Percentiles rank a stretch among this genome's conserved stretches.
These are phyloP conservation scores for Globia sparganii DNA, from an alignment of 2,888 invertebrate genomes.

Conservation along the genomic window DNA sequence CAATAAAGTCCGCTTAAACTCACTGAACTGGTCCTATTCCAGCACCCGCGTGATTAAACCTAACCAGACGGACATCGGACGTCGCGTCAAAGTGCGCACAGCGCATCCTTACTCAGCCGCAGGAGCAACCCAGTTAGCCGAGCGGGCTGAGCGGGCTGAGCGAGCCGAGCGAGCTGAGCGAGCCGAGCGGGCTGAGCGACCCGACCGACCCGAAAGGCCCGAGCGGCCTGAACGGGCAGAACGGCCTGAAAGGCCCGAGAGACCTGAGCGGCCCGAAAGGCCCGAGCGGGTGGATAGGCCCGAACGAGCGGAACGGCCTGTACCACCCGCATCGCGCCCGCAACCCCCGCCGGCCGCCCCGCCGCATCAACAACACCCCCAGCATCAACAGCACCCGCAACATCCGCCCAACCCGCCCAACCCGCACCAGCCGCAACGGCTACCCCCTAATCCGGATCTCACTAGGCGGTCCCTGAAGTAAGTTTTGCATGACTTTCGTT, in stretches of 20 bases:
- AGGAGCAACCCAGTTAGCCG: slow-evolving; percentile 76
- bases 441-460: slow-evolving; percentile 92
- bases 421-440: slow-evolving; percentile 86
- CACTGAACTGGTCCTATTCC: slow-evolving; percentile 75
- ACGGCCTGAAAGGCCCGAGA: slow-evolving; percentile 73
- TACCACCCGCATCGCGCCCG: slow-evolving; percentile 65
- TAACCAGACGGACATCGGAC: slow-evolving; percentile 96
- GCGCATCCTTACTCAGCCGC: slow-evolving; percentile 83
- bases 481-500: slow-evolving; percentile 71
- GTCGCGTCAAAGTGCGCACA: slow-evolving; percentile 94
- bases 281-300: slow-evolving; percentile 71
- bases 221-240: slow-evolving; percentile 79
- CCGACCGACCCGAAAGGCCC: slow-evolving; percentile 75
- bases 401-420: slow-evolving; percentile 81
- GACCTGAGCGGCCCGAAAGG: slow-evolving; percentile 75
- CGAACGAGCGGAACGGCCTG: slow-evolving; percentile 71
- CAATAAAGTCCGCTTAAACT: slow-evolving; percentile 47
- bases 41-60: slow-evolving; percentile 98
- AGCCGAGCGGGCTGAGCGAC: slow-evolving; percentile 74
- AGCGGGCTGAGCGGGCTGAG: slow-evolving; percentile 75
- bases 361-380: slow-evolving; percentile 67
- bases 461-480: slow-evolving; percentile 94
- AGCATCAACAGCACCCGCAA: slow-evolving; percentile 71
- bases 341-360: slow-evolving; percentile 70
- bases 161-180: slow-evolving; percentile 68